These are phyloP conservation scores for Micoletzkya japonica DNA, from an alignment of 2,888 invertebrate species.

Conservation along the genomic window DNA sequence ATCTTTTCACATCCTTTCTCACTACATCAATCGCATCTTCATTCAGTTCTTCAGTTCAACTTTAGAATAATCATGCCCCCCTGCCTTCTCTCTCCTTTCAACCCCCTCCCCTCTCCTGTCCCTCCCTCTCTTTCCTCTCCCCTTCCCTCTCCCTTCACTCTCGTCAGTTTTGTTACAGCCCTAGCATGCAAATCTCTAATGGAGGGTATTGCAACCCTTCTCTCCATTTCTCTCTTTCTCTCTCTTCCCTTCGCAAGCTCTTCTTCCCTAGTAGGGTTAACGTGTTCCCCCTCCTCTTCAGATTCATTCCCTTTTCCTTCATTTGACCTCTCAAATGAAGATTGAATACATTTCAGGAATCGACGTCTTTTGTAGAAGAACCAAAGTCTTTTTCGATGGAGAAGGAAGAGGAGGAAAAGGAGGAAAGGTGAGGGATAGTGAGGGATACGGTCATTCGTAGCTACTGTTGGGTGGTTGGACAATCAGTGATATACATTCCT, in stretches of 20 bases:
- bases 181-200: constrained; percentile 25
- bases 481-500: too few species aligned
- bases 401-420: too few species aligned
- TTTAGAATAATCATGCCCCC: not conserved
- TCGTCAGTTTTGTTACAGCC: not conserved
- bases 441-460: too few species aligned
- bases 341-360: too few species aligned
- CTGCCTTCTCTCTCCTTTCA: constrained; percentile 3
- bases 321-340: too few species aligned
- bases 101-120: constrained; percentile 4
- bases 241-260: not conserved
- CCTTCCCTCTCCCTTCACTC: not conserved
- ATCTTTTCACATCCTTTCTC: too few species aligned
- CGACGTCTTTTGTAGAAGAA: too few species aligned
- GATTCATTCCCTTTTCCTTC: not conserved
- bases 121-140: not conserved
- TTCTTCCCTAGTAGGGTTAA: too few species aligned
- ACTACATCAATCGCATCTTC: not conserved
- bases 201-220: not conserved
- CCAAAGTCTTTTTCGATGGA: too few species aligned
- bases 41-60: not conserved
- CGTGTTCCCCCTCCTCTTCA: not conserved
- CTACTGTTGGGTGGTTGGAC: too few species aligned
- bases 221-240: not conserved
- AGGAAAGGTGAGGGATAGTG: too few species aligned